Evolutionary conservation across 2,797 vertebrate species (phyloP), one percentile per base, ranked within the genome.

Genomic region (Cuculus canorus): DNA sequence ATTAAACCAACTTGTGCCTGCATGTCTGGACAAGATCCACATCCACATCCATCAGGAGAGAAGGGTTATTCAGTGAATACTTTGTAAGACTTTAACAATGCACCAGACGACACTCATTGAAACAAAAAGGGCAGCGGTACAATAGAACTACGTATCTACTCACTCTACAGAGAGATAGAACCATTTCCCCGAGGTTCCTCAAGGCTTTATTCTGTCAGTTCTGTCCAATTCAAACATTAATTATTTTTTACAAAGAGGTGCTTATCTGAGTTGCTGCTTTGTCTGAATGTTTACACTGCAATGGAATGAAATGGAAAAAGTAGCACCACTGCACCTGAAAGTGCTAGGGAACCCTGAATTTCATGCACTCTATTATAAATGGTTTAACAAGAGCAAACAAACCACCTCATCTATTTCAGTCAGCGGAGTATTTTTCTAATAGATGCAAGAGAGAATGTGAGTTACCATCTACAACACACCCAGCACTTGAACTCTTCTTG

Each of bases 21-120:
- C 13, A 39, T 39, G 39, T 39, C 39, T 39, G 39, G 39, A 39
- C 39, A 39, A 39, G 39, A 39, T 39, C 39, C 39, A 39, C 33
- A 71, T 28, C 18, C 0, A 1, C 2, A 14, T 10, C 15, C 1
- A 1, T 21, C 15, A 14, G 32, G 33, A 78, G 17, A 59, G 52
- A 48, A 53, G n/a, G 23, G 22, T 63, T 54, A 45, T 48, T 60
- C 35, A 43, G 39, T 27, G 39, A 69, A 64, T 35, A 28, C 32
- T 64, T 59, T 5, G 12, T 10, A 28, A 9, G 63, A 61, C 63
- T 75, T 60, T 11, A 65, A 60, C 12, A 35, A 43, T 6, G 23
- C 12, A 54, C 32, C 37, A 70, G n/a, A 9, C 14, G 59, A 63
- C 57, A 10, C 17, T 45, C 61, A n/a, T 37, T 48, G 18, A 27